Evolutionary conservation across 2,797 vertebrate genomes (phyloP).

Genomic region (Neopelma chrysocephalum): DNA sequence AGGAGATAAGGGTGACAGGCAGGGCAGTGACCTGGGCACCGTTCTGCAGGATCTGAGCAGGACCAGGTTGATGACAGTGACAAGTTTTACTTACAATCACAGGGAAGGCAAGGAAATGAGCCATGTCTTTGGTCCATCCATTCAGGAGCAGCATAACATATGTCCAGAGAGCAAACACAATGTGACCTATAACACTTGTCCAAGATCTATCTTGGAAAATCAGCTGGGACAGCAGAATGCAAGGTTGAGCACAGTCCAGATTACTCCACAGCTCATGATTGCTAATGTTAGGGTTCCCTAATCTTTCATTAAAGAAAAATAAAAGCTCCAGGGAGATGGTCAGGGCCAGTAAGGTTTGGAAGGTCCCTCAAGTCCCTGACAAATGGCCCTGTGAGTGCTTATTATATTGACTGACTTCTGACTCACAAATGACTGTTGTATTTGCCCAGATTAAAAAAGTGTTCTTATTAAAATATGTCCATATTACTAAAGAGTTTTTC

Average conservation of each 20-base stretch:
- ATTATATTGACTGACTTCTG: not conserved
- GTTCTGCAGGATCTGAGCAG: not conserved
- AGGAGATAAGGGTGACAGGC: not conserved
- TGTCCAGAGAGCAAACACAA: not conserved
- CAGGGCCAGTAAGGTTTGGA: not conserved
- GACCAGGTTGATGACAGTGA: not conserved
- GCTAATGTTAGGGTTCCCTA: not conserved
- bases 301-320: not conserved
- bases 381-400: not conserved
- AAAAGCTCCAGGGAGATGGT: not conserved
- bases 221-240: not conserved
- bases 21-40: not conserved
- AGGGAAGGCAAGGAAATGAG: not conserved
- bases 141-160: not conserved
- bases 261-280: not conserved
- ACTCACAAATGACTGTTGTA: not conserved
- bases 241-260: not conserved
- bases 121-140: not conserved
- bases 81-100: not conserved
- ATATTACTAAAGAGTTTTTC: not conserved
- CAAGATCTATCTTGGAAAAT: not conserved
- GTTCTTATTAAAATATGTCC: not conserved
- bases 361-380: not conserved
- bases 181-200: not conserved
- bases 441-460: not conserved